Conservation (phyloP, 2,888 invertebrate genomes). For the Dermolepida albohirtum region DNA sequence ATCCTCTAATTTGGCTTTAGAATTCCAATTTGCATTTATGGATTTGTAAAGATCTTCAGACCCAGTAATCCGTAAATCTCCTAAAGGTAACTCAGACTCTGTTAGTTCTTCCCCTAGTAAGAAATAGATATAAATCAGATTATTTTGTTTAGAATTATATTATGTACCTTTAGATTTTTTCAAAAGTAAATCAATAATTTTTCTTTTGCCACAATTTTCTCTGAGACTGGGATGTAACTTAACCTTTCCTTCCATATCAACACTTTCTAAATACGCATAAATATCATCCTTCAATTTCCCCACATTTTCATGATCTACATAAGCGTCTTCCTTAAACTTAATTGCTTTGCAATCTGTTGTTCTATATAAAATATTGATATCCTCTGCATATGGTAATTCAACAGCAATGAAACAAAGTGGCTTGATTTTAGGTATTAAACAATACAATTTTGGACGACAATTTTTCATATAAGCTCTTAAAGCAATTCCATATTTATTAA, state of each 20-base stretch:
- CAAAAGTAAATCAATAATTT: slow-evolving; percentile 9
- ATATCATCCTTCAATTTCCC: slow-evolving; percentile 18
- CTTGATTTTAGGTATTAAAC: slow-evolving; percentile 26
- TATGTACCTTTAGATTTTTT: slow-evolving; percentile 17
- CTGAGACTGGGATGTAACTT: slow-evolving; percentile 31
- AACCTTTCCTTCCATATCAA: slow-evolving; percentile 27
- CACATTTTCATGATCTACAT: slow-evolving; percentile 20
- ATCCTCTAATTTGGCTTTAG: no score
- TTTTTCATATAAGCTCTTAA: slow-evolving; percentile 39
- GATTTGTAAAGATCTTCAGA: slow-evolving; percentile 15
- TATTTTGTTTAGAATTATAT: not conserved
- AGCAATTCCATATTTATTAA: slow-evolving; percentile 32
- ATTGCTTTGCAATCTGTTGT: slow-evolving; percentile 15
- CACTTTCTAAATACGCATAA: slow-evolving; percentile 31
- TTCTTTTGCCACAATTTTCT: slow-evolving; percentile 24
- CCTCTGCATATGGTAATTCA: slow-evolving; percentile 39
- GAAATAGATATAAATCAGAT: not conserved
- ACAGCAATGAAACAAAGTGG: slow-evolving; percentile 34
- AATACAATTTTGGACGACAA: slow-evolving; percentile 35
- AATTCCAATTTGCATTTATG: slow-evolving; percentile 18
- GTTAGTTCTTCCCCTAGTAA: slow-evolving; percentile 23
- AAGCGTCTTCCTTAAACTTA: slow-evolving; percentile 20
- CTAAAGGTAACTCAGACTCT: slow-evolving; percentile 3
- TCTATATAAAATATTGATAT: slow-evolving; percentile 20
- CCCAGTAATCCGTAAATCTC: slow-evolving; percentile 18